phyloP scores from a whole-genome alignment of 2,888 invertebrate species.

The Zaprionus bogoriensis region DNA sequence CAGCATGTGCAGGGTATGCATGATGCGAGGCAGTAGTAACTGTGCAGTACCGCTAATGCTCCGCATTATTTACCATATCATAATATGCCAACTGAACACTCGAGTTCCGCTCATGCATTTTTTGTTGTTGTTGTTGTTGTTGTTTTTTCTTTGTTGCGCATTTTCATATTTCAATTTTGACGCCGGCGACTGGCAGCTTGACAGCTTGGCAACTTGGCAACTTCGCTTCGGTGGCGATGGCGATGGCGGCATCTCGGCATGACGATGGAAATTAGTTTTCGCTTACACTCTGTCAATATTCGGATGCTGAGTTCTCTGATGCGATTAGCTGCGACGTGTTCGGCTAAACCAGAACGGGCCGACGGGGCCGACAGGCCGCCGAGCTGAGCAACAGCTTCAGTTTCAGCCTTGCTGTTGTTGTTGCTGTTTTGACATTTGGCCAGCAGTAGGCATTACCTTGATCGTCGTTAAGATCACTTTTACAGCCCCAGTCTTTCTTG shows the following conservation, averaged over 20 bases:
- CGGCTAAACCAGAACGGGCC: conserved; percentile 35
- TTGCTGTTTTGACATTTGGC: conserved; percentile 63
- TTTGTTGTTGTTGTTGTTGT: background rate
- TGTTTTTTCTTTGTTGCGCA: conserved; percentile 2
- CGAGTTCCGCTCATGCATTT: background rate
- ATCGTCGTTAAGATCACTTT: conserved; percentile 59
- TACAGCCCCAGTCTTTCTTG: conserved; percentile 26
- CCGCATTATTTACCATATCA: background rate
- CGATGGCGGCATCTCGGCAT: conserved; percentile 23
- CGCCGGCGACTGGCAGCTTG: conserved; percentile 20
- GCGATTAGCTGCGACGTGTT: conserved; percentile 56
- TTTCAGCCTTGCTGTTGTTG: conserved; percentile 12
- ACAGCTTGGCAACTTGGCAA: conserved; percentile 27
- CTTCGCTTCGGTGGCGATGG: too few species aligned
- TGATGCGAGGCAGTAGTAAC: too few species aligned
- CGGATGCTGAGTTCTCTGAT: conserved; percentile 42
- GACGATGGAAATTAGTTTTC: conserved; percentile 48
- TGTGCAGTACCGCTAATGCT: background rate
- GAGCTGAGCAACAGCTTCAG: conserved; percentile 11
- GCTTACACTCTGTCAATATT: conserved; percentile 46
- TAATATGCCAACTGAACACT: background rate
- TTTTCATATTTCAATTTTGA: background rate
- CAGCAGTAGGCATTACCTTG: conserved; percentile 54
- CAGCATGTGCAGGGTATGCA: too few species aligned
- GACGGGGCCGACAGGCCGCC: too few species aligned